These are phyloP conservation scores for Paraescarpia echinospica DNA, from an alignment of 1,140 invertebrate genomes.

Conservation along the genomic window DNA sequence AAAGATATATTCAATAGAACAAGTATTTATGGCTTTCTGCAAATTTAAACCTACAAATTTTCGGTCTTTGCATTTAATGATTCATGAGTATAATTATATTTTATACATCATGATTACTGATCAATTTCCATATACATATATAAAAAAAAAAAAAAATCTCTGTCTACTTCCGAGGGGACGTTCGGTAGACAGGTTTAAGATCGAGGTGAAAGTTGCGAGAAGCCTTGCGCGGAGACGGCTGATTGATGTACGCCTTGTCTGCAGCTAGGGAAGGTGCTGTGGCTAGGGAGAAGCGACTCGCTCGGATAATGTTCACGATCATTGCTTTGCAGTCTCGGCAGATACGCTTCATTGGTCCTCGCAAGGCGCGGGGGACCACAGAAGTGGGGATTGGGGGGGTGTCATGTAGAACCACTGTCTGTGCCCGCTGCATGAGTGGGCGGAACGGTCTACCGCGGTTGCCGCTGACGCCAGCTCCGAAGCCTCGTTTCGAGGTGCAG, in stretches of 20 bases:
- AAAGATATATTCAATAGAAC: not conserved
- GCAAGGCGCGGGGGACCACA: conserved; percentile 56
- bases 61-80: not conserved
- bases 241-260: conserved; percentile 19
- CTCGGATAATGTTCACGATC: conserved; percentile 85
- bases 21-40: not conserved
- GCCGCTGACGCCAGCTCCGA: conserved; percentile 8
- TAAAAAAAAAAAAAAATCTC: not conserved
- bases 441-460: conserved; percentile 46
- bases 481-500: not conserved
- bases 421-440: conserved; percentile 38
- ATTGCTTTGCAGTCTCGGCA: conserved; percentile 93
- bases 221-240: conserved; percentile 15
- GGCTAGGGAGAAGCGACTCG: conserved; percentile 42
- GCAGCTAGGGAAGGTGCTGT: not conserved
- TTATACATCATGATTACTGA: not conserved
- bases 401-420: conserved; percentile 45
- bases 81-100: not conserved
- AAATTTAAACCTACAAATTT: not conserved
- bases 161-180: not conserved
- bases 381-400: conserved; percentile 67
- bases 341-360: conserved; percentile 63
- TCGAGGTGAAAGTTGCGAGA: conserved; percentile 23
- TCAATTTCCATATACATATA: not conserved
- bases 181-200: conserved; percentile 18